Evolutionary conservation across 2,113 vertebrate genomes (phyloP), one percentile per base, ranked within the genome.

Genomic region (Mesembrinibis cayennensis): DNA sequence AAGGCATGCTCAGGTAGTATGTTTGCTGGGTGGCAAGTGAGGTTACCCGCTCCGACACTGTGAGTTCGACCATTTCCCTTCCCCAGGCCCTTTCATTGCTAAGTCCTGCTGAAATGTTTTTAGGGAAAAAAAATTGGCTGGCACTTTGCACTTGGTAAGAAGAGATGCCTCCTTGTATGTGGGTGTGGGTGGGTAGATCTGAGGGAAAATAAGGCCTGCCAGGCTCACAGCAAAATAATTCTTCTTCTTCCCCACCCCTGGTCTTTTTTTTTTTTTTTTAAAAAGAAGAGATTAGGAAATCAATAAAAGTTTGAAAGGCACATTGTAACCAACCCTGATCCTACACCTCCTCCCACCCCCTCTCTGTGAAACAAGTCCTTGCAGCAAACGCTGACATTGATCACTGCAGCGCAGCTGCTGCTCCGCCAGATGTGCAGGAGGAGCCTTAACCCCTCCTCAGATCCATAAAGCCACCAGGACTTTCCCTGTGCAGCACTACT

Each of bases 381-480:
- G 1, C 2, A 0, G 70, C 59, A 92, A 73, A 59, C 0, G 2
- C 40, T 90, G 93, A 89, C 95, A 17, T 3, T 45, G 79, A 82
- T 80, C 55, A 52, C 73, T 38, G 70, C 65, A 34, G 66, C 3
- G 5, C 97, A 96, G 97, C 95, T 97, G 97, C 89, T 67, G 89
- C 70, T 72, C 72, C 2, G 34, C 95, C 97, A 97, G 92, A 97
- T 97, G 97, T 92, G 82, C 82, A 56, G 63, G 40, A 59, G 88
- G 13, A 96, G 58, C 56, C 38, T 26, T 62, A 50, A 22, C 13
- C 85, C 40, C 79, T 82, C 53, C 81, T 88, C 42, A 40, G 53
- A 83, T 0, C 67, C 55, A 49, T 8, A 27, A 23, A 91, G 8
- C 79, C 56, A 16, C 66, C 88, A 70, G 70, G 45, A 77, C 90